These are phyloP conservation scores for Chaetodon trifasciatus DNA, from an alignment of 2,797 vertebrate genomes.

Conservation along the genomic window DNA sequence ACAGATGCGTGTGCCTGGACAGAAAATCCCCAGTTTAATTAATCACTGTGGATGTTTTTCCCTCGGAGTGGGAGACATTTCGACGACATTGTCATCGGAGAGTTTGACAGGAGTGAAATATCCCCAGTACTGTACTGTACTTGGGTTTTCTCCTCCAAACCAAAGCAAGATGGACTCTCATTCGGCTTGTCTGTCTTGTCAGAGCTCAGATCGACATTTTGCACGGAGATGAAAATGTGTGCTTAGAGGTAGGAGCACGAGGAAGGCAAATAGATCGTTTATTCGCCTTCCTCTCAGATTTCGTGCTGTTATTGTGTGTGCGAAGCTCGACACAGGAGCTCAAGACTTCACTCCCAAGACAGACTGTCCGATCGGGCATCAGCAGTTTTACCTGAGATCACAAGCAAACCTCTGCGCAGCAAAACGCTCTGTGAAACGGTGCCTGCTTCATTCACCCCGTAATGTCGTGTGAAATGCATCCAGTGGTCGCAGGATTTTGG, in stretches of 20 bases:
- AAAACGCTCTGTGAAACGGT: conserved; percentile 45
- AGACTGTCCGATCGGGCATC: conserved; percentile 72
- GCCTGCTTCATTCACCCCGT: conserved; percentile 36
- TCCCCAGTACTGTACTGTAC: conserved; percentile 82
- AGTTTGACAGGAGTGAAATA: conserved; percentile 89
- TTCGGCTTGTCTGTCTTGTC: conserved; percentile 92
- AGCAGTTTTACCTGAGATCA: conserved; percentile 87
- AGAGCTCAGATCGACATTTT: conserved; percentile 94
- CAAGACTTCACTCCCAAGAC: conserved; percentile 55
- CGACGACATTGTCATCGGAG: conserved; percentile 80
- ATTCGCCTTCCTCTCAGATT: conserved; percentile 18
- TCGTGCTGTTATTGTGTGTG: conserved; percentile 35
- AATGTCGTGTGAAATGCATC: conserved; percentile 48
- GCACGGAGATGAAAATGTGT: conserved; percentile 89
- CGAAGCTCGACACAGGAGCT: conserved; percentile 39
- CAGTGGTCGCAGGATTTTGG: conserved; percentile 65
- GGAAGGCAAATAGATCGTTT: conserved; percentile 7
- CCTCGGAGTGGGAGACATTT: conserved; percentile 58
- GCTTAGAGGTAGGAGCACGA: conserved; percentile 37
- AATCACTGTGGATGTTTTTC: conserved; percentile 64
- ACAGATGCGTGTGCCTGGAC: conserved; percentile 69
- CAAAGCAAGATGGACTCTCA: conserved; percentile 99
- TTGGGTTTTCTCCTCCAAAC: conserved; percentile 83
- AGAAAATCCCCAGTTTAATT: conserved; percentile 83
- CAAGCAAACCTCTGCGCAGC: conserved; percentile 62